These are phyloP conservation scores for Apistogramma diplotaenia DNA, from an alignment of 2,113 vertebrate species.

Conservation along the genomic window DNA sequence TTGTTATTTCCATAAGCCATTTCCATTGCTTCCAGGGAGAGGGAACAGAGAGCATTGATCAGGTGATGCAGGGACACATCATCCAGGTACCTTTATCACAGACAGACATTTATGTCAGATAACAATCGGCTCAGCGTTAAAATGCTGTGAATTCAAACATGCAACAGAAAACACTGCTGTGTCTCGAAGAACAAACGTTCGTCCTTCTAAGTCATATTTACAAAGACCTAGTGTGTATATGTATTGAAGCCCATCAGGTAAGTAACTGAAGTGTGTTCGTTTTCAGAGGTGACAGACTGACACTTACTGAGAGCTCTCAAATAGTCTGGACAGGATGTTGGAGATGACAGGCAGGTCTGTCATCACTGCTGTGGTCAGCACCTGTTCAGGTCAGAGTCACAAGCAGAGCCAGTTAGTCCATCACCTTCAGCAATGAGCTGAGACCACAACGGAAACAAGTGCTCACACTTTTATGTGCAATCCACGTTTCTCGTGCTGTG, in stretches of 20 bases:
- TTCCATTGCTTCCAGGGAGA: slow-evolving; percentile 98
- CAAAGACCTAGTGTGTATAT: background rate
- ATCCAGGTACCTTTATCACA: slow-evolving; percentile 89
- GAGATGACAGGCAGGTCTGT: slow-evolving; percentile 97
- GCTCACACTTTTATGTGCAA: no score
- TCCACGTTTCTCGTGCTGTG: no score
- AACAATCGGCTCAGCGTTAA: background rate
- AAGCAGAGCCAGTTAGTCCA: background rate
- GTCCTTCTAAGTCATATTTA: background rate
- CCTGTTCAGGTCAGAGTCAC: slow-evolving; percentile 73
- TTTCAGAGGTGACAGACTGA: background rate
- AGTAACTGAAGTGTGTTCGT: background rate
- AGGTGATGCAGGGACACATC: slow-evolving; percentile 98
- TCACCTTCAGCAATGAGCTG: background rate
- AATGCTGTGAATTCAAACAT: background rate
- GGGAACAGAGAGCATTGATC: slow-evolving; percentile 97
- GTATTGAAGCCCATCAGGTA: background rate
- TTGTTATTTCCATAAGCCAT: slow-evolving; percentile 99
- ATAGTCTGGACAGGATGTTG: slow-evolving; percentile 95
- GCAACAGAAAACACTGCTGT: rapidly evolving
- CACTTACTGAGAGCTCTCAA: slow-evolving; percentile 98
- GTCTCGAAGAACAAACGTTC: background rate
- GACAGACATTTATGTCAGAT: no score
- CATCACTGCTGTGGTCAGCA: slow-evolving; percentile 98
- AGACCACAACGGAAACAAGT: no score